Base-by-base conservation (phyloP, 2,113 vertebrate genomes). In the Neoarius graeffei region DNA sequence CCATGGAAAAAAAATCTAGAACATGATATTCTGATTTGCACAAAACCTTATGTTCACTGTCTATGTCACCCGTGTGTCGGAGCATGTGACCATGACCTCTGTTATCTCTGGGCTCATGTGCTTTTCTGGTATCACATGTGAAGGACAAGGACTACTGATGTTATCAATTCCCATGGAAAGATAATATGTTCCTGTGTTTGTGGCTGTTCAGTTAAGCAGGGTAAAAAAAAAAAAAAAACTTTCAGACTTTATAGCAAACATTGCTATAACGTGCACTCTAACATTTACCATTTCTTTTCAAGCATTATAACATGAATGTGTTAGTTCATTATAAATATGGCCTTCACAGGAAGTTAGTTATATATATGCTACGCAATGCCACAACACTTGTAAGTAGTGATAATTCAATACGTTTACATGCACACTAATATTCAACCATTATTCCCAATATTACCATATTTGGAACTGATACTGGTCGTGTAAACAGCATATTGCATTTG, bases 31-130 rank as follows among this genome's bases (percentile, higher is more conserved):
- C n/a, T 76, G 20, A 76, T 76, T 50, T 52, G 17, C 8, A 19
- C 42, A 23, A 50, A 76, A 76, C 9, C 15, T 7, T 42, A 19
- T 35, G 27, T 7, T 71, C 15, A 42, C 27, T 19, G 5, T 2
- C 5, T 73, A 74, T 42, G 50, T 59, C 35, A 50, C 11, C 73
- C 54, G 64, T 67, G 82, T 66, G 60, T 69, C 82, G 84, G 73
- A 77, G 59, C 81, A 88, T 85, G 62, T 67, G 87, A 84, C 64
- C 50, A 59, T 56, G 85, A 86, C 50, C 19, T 67, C 59, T n/a
- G 27, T 84, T 85, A 80, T 84, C 82, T 84, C 52, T 52, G 9
- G 80, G 50, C 48, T 87, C 86, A 87, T 87, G 80, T 87, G 86
- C 54, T 88, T n/a, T 35, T 66, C 60, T 57, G 73, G 59, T 20